phyloP scores from a whole-genome alignment of 2,888 invertebrate genomes.

The Ormyrus rosae region DNA sequence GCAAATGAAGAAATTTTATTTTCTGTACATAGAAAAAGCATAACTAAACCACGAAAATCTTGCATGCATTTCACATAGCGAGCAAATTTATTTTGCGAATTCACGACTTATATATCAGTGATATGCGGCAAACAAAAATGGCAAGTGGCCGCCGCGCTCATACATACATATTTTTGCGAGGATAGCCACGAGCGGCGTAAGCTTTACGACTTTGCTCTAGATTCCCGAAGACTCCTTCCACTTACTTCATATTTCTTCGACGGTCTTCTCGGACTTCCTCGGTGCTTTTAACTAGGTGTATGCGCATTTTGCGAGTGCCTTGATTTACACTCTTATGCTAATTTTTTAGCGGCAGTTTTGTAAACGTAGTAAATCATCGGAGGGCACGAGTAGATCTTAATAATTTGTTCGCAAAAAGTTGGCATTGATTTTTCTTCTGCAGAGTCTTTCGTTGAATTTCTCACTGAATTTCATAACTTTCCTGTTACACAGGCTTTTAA shows the following conservation, averaged over 20 bases:
- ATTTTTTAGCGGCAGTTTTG: constrained; percentile 29
- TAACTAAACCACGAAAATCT: no score
- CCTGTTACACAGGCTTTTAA: neutral
- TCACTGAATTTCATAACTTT: neutral
- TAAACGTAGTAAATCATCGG: constrained; percentile 38
- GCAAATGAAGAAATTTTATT: no score
- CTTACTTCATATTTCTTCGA: neutral
- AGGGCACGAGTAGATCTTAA: neutral
- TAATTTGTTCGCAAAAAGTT: constrained; percentile 24
- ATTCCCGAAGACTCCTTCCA: constrained; percentile 19
- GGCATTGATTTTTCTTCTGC: neutral
- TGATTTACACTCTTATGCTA: constrained; percentile 35
- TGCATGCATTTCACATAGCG: no score
- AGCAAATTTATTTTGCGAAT: no score
- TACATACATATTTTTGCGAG: constrained; percentile 19
- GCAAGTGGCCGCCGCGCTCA: neutral
- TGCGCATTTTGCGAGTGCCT: neutral
- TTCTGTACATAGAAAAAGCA: no score
- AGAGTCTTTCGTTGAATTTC: neutral
- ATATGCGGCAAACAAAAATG: constrained; percentile 19
- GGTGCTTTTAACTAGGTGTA: neutral
- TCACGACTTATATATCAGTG: neutral
- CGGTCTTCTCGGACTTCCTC: neutral
- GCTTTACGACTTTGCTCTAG: constrained; percentile 50
- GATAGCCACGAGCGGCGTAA: neutral